Evolutionary conservation across 2,113 vertebrate species (phyloP).

Genomic region (Erythrocercus mccallii): DNA sequence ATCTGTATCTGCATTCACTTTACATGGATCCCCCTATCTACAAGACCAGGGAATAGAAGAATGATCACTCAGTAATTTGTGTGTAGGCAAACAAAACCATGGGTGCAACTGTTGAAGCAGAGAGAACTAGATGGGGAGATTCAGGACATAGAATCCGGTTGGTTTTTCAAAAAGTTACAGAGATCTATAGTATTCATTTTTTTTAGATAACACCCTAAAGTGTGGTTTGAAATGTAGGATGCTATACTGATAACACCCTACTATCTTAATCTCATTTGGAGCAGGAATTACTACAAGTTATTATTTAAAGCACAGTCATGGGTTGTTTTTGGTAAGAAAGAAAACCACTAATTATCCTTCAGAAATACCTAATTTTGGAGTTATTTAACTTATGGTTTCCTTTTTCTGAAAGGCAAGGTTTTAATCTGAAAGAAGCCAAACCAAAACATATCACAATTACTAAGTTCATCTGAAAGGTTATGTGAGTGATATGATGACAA

Average conservation of each 20-base stretch:
- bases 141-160: not conserved
- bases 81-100: not conserved
- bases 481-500: conserved; percentile 7
- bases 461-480: conserved; percentile 57
- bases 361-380: conserved; percentile 53
- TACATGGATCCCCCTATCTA: conserved; percentile 21
- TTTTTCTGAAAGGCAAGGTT: conserved; percentile 40
- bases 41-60: not conserved
- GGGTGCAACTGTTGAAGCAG: not conserved
- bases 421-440: conserved; percentile 51
- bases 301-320: conserved; percentile 36
- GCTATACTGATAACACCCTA: not conserved
- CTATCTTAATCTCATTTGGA: not conserved
- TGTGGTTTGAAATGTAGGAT: not conserved
- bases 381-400: conserved; percentile 56
- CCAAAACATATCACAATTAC: conserved; percentile 47
- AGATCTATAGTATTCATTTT: not conserved
- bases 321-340: conserved; percentile 28
- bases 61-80: not conserved
- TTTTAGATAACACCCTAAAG: not conserved
- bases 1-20: not conserved
- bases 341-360: conserved; percentile 50
- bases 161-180: not conserved
- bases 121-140: not conserved
- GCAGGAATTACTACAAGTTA: not conserved